Evolutionary conservation across 2,888 invertebrate species (phyloP).

Genomic region (Phytoseiulus persimilis): DNA sequence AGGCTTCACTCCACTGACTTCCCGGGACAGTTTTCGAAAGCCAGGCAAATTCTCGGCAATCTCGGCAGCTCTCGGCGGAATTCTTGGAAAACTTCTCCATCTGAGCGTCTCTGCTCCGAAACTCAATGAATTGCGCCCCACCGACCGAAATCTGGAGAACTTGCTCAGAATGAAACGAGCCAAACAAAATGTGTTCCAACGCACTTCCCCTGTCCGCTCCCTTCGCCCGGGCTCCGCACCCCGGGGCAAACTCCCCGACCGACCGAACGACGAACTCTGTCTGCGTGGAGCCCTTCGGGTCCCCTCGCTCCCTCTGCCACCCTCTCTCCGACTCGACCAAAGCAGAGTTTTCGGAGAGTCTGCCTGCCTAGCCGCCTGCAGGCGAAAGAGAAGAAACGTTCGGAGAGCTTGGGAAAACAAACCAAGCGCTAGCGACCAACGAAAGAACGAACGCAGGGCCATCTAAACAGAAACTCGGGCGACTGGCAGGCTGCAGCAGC

Average conservation of each 20-base stretch:
- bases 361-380: neutral
- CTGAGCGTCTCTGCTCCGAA: neutral
- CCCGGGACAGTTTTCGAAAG: too few relatives aligned
- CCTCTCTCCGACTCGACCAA: neutral
- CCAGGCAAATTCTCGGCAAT: neutral
- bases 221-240: neutral
- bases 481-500: neutral
- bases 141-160: neutral
- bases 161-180: neutral
- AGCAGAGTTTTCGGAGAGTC: neutral
- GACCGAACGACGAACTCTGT: too few relatives aligned
- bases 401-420: neutral
- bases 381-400: constrained; percentile 5
- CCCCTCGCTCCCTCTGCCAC: neutral
- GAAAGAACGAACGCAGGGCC: neutral
- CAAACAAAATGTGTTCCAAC: neutral
- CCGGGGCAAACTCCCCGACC: too few relatives aligned
- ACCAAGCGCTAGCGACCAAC: neutral
- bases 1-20: too few relatives aligned
- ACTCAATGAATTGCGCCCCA: neutral
- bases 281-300: neutral
- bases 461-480: neutral
- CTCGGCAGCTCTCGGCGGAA: neutral
- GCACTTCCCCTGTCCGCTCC: neutral
- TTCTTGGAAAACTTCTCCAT: neutral